Percentiles rank a stretch among this genome's conserved stretches.
Evolutionary conservation across 2,888 invertebrate species (phyloP).

Genomic region (Hirudinaria manillensis): DNA sequence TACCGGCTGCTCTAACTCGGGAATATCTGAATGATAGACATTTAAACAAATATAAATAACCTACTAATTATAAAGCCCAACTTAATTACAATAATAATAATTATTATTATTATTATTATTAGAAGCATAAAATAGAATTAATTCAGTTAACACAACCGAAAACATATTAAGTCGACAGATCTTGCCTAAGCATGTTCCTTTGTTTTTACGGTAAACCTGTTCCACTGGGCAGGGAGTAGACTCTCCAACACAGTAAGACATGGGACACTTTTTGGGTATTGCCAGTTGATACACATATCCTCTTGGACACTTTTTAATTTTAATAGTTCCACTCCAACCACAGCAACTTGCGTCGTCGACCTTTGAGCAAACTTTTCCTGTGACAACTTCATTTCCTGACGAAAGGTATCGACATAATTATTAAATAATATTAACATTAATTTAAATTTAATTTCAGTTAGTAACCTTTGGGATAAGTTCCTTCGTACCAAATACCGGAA

Average conservation of each 20-base stretch:
- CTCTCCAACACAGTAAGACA: constrained; percentile 3
- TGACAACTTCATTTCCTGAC: constrained; percentile 1
- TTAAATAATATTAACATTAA: no score
- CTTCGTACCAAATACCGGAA: constrained; percentile 11
- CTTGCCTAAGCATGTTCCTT: neutral
- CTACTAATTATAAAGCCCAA: no score
- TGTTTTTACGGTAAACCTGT: neutral
- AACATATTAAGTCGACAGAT: neutral
- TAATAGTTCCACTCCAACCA: neutral
- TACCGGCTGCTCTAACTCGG: neutral
- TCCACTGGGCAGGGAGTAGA: neutral
- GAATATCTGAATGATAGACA: neutral
- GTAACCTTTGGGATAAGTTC: constrained; percentile 1
- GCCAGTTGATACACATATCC: neutral
- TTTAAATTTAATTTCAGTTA: no score
- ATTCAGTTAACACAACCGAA: no score
- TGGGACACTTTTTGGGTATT: neutral
- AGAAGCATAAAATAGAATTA: no score
- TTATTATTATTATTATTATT: no score
- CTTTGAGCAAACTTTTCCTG: neutral
- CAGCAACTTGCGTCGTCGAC: neutral
- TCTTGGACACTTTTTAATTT: neutral
- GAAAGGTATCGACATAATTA: neutral
- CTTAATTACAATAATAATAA: no score
- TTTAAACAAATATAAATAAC: no score